These are phyloP conservation scores for Nothobranchius furzeri DNA, from an alignment of 2,113 vertebrate species.

Conservation along the genomic window DNA sequence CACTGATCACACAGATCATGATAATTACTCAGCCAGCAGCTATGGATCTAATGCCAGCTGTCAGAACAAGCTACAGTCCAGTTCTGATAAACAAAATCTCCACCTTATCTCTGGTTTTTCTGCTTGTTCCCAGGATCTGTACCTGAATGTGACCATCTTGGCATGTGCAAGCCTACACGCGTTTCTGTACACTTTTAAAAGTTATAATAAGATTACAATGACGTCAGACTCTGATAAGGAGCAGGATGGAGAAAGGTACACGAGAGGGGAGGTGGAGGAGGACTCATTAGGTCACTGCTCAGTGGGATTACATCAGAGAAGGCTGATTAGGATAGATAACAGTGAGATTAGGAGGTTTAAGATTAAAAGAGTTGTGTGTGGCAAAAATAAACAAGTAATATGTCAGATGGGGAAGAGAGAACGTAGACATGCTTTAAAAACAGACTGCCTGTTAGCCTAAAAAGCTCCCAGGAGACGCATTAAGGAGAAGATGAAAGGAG, in stretches of 20 bases:
- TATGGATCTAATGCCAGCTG: conserved; percentile 12
- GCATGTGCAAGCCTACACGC: not conserved
- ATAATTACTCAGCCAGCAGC: conserved; percentile 7
- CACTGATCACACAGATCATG: conserved; percentile 14
- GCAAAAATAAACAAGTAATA: conserved; percentile 10
- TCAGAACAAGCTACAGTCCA: conserved; percentile 5
- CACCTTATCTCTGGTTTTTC: no score
- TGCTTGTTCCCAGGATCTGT: no score
- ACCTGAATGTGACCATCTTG: conserved; percentile 6
- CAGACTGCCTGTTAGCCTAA: conserved; percentile 40
- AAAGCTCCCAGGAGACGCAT: conserved; percentile 40
- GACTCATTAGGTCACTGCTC: conserved; percentile 34
- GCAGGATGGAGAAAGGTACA: not conserved
- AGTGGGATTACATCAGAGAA: conserved; percentile 51
- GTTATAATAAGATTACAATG: conserved; percentile 42
- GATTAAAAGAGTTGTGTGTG: conserved; percentile 33
- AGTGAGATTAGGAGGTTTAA: conserved; percentile 57
- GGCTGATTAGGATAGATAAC: conserved; percentile 56
- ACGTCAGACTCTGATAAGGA: conserved; percentile 41
- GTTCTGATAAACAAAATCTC: no score
- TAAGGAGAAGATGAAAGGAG: conserved; percentile 29
- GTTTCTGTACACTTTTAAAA: conserved; percentile 7
- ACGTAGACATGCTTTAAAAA: conserved; percentile 43
- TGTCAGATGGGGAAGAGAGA: conserved; percentile 2
- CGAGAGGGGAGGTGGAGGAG: conserved; percentile 3